These are phyloP conservation scores for Rhagonycha lutea DNA, from an alignment of 2,888 invertebrate genomes.

Conservation along the genomic window DNA sequence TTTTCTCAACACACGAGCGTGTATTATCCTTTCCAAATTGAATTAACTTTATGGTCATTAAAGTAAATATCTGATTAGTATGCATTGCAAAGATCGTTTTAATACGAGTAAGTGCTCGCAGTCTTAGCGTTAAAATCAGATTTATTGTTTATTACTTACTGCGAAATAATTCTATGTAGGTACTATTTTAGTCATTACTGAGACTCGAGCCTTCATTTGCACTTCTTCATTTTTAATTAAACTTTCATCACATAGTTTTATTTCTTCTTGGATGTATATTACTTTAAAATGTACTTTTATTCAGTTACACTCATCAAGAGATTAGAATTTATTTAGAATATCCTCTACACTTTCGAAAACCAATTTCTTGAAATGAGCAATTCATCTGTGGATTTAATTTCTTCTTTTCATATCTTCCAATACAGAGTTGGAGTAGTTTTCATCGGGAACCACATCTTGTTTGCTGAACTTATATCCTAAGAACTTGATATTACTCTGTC, in stretches of 20 bases:
- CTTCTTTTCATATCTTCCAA: too few relatives aligned
- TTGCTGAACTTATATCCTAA: too few relatives aligned
- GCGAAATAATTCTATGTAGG: neutral
- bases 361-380: too few relatives aligned
- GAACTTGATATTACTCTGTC: too few relatives aligned
- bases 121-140: constrained; percentile 10
- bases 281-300: too few relatives aligned
- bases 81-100: constrained; percentile 15
- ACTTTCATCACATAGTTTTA: neutral
- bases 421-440: too few relatives aligned
- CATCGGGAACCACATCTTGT: too few relatives aligned
- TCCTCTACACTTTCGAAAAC: too few relatives aligned
- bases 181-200: constrained; percentile 9
- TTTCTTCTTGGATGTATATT: neutral
- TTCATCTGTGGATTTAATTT: too few relatives aligned
- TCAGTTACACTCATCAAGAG: too few relatives aligned
- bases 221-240: neutral
- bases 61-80: constrained; percentile 17
- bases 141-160: constrained; percentile 8
- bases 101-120: constrained; percentile 15
- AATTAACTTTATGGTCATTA: neutral
- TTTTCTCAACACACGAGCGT: neutral
- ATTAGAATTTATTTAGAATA: too few relatives aligned
- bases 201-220: neutral
- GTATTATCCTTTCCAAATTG: neutral